Evolutionary conservation across 2,888 invertebrate genomes (phyloP).

Genomic region (Acleris cristana): DNA sequence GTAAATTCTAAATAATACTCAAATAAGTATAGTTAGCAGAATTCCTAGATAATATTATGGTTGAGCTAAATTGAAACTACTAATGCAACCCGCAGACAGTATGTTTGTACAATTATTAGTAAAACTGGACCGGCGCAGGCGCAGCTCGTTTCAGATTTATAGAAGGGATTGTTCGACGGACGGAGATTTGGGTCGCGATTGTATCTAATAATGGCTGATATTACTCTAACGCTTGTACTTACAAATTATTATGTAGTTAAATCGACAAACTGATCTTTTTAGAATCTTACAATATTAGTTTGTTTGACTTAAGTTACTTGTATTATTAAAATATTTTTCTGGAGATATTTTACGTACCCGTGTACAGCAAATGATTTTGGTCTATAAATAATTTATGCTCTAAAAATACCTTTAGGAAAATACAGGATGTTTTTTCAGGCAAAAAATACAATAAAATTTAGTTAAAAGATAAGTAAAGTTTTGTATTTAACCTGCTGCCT

Average conservation of each 20-base stretch:
- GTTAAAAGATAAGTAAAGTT: too few species aligned
- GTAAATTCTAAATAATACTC: too few species aligned
- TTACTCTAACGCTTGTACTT: neutral
- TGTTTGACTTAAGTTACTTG: neutral
- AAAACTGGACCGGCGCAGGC: slow-evolving; percentile 31
- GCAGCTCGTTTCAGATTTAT: slow-evolving; percentile 32
- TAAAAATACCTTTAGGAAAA: too few species aligned
- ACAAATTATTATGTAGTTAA: neutral
- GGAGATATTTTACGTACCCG: too few species aligned
- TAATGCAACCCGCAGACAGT: slow-evolving; percentile 24
- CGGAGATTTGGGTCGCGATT: slow-evolving; percentile 36
- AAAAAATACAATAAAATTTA: too few species aligned
- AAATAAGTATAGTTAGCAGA: too few species aligned
- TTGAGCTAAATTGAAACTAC: neutral
- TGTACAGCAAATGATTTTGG: too few species aligned
- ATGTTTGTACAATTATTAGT: slow-evolving; percentile 32
- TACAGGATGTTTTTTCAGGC: too few species aligned
- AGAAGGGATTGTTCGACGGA: slow-evolving; percentile 34
- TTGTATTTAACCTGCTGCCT: too few species aligned
- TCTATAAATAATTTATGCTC: too few species aligned
- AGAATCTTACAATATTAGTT: neutral
- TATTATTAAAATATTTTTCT: too few species aligned
- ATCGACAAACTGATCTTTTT: neutral
- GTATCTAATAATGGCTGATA: slow-evolving; percentile 27
- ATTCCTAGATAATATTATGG: neutral